Evolutionary conservation across 2,888 invertebrate species (phyloP).

Genomic region (Bembecia ichneumoniformis): DNA sequence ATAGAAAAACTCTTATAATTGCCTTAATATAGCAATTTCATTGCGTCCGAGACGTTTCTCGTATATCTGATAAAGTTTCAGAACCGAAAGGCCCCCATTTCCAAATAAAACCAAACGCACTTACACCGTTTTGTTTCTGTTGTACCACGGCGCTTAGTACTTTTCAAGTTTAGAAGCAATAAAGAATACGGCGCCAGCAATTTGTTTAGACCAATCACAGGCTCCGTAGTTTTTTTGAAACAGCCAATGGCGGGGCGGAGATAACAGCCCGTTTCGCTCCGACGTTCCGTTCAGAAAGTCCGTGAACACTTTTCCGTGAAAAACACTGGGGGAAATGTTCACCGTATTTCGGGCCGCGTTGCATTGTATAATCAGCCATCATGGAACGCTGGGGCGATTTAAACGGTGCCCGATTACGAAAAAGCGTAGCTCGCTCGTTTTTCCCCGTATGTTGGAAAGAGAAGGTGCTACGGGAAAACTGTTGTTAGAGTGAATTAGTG

Average conservation of each 20-base stretch:
- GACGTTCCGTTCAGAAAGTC: conserved; percentile 36
- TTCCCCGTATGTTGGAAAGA: conserved; percentile 29
- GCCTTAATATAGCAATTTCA: conserved; percentile 50
- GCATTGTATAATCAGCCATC: conserved; percentile 72
- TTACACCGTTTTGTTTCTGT: conserved; percentile 24
- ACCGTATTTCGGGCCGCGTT: conserved; percentile 53
- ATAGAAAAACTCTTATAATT: conserved; percentile 31
- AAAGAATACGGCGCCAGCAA: conserved; percentile 64
- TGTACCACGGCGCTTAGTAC: conserved; percentile 31
- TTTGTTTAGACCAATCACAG: conserved; percentile 72
- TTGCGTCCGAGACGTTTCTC: conserved; percentile 15
- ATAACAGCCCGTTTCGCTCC: conserved; percentile 55
- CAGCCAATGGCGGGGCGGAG: conserved; percentile 65
- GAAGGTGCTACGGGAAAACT: conserved; percentile 20
- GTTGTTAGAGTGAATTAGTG: conserved; percentile 28
- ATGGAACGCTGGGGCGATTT: conserved; percentile 64
- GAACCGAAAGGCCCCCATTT: conserved; percentile 19
- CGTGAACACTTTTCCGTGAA: conserved; percentile 26
- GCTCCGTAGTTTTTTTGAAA: conserved; percentile 59
- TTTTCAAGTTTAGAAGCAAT: conserved; percentile 42
- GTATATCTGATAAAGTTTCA: conserved; percentile 14
- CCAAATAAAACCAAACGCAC: conserved; percentile 8
- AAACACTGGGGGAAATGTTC: conserved; percentile 33
- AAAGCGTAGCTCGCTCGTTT: conserved; percentile 53
- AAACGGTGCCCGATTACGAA: conserved; percentile 37